A percentile compares a stretch with the other conserved stretches of the same genome.
Conservation (phyloP, 2,797 vertebrate genomes). For the Galago senegalensis region DNA sequence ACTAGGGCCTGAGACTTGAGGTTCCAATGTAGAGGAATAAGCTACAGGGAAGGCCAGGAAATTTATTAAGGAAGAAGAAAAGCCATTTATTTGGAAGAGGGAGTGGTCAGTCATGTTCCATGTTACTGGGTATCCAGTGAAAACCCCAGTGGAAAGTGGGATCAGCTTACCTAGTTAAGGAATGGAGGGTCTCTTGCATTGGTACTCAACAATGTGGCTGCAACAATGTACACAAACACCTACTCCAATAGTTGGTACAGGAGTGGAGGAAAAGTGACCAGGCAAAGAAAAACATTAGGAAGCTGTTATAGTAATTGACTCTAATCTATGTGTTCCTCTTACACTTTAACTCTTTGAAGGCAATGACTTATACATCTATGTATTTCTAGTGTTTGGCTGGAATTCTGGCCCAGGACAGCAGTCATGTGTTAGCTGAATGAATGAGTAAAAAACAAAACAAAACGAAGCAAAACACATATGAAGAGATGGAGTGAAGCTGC, state of each 20-base stretch:
- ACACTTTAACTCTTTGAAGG: background rate
- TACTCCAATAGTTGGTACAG: background rate
- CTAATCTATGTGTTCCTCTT: background rate
- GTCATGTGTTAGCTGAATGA: background rate
- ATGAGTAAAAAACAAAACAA: background rate
- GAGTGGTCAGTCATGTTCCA: no score
- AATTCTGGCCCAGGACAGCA: background rate
- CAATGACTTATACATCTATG: background rate
- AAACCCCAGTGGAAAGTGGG: background rate
- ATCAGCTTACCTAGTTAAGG: background rate
- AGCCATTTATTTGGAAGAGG: background rate
- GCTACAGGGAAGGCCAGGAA: fast-evolving
- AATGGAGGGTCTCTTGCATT: background rate
- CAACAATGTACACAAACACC: no score
- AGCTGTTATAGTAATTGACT: background rate
- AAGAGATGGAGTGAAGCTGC: background rate
- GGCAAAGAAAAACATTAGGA: background rate
- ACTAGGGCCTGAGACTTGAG: background rate
- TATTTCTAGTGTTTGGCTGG: background rate
- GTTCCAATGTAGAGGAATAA: background rate
- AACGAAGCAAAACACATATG: background rate
- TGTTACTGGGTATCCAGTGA: no score
- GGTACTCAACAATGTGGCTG: background rate
- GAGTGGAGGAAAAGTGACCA: background rate
- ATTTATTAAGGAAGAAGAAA: background rate